Percentiles rank a stretch among this genome's conserved stretches.
These are phyloP conservation scores for Drosophila sechellia DNA, from an alignment of 1,140 invertebrate species.

Conservation along the genomic window DNA sequence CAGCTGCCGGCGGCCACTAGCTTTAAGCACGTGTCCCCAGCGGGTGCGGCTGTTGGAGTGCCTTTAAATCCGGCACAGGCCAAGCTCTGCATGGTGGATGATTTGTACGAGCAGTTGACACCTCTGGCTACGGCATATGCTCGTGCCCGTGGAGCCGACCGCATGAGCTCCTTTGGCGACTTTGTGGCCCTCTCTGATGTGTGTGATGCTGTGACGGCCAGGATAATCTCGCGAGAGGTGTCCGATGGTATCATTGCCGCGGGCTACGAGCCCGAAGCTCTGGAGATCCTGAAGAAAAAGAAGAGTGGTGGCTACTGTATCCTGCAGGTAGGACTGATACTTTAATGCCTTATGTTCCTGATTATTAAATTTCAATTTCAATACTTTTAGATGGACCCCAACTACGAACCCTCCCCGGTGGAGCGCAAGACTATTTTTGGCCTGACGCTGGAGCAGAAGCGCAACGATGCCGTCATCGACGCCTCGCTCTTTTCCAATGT, in stretches of 20 bases:
- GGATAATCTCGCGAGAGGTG: conserved; percentile 91
- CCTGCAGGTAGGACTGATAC: conserved; percentile 86
- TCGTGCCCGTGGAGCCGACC: conserved; percentile 97
- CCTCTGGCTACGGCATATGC: conserved; percentile 98
- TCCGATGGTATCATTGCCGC: conserved; percentile 99
- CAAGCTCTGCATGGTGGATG: conserved; percentile 96
- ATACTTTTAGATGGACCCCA: conserved; percentile 92
- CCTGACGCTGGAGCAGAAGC: conserved; percentile 94
- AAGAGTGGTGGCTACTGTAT: conserved; percentile 97
- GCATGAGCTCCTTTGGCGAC: conserved; percentile 99
- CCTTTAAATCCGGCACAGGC: conserved; percentile 91
- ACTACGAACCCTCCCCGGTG: conserved; percentile 91
- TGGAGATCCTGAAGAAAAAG: conserved; percentile 97
- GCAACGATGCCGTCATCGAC: conserved; percentile 95
- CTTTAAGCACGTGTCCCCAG: conserved; percentile 99
- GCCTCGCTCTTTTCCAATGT: conserved; percentile 92
- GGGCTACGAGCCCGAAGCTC: conserved; percentile 92
- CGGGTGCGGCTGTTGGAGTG: conserved; percentile 95
- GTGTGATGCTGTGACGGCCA: conserved; percentile 95
- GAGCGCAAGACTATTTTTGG: conserved; percentile 97
- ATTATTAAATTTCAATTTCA: background rate
- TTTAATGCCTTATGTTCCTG: background rate
- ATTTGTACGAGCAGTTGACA: conserved; percentile 90
- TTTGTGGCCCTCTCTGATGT: conserved; percentile 97
- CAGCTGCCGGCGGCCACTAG: conserved; percentile 96